Evolutionary conservation across 2,797 vertebrate genomes (phyloP), one percentile per base, ranked within the genome.

Genomic region (Lindbergichthys nudifrons): DNA sequence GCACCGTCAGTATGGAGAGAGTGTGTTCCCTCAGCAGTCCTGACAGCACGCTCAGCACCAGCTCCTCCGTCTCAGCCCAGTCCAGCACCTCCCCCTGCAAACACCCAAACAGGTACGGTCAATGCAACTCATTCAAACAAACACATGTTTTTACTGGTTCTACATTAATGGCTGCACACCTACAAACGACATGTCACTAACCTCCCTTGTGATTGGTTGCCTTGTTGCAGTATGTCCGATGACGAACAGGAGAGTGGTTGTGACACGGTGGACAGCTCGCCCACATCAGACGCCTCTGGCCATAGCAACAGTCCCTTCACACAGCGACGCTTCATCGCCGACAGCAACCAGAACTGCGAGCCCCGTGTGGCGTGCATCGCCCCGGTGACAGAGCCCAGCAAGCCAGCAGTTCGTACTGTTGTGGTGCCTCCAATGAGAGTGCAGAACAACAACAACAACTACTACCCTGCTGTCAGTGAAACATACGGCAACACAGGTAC

Each of bases 1-100:
- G 96, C 92, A 99, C 97, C 5, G 94, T 99, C 91, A 97, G 96
- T 86, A 98, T 99, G 65, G 97, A 98, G 81, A 96, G 97, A 0
- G 97, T 98, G 68, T 99, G 98, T 85, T 99, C 98, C 13, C 92
- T 99, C 73, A 99, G 97, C 88, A 99, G 98, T 84, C 98, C 98
- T 0, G 97, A 99, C 63, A 99, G 97, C 87, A 97, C 97, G 0
- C 94, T 99, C 83, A 99, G 98, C 87, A 98, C 97, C 67, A 98
- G 97, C 87, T 99, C 97, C 57, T 96, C 95, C 10, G 88, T 93
- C 70, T 99, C 97, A 0, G 95, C 94, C 51, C 97, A 96, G 79
- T 98, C 97, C 84, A 98, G 96, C 86, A 93, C 95, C 1, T 98
- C 97, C 30, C 97, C 97, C 61, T 97, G 97, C 93, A 99, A 99